phyloP scores from a whole-genome alignment of 2,888 invertebrate genomes.

The Lymantria dispar region DNA sequence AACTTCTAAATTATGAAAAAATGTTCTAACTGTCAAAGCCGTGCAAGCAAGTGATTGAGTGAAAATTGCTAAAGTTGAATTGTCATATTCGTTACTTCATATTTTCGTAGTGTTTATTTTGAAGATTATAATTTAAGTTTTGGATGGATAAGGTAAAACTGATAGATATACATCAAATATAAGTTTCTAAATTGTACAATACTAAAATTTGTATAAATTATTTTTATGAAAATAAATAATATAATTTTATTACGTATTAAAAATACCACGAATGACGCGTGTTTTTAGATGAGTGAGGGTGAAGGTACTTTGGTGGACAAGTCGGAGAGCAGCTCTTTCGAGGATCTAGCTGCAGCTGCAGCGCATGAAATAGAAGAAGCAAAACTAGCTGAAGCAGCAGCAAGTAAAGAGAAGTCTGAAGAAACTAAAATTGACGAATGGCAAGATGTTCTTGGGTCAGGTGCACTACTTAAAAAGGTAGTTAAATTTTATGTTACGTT shows the following conservation, averaged over 20 bases:
- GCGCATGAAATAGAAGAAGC: constrained; percentile 80
- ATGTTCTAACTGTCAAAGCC: too few relatives aligned
- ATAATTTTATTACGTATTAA: constrained; percentile 54
- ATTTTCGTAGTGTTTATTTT: neutral
- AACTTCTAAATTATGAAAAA: too few relatives aligned
- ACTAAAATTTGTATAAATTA: neutral
- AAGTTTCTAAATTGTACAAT: neutral
- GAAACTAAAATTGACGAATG: constrained; percentile 79
- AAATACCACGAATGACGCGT: constrained; percentile 36
- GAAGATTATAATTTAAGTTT: too few relatives aligned
- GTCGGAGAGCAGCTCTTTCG: constrained; percentile 86
- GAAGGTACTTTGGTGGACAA: constrained; percentile 77
- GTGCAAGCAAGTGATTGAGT: too few relatives aligned
- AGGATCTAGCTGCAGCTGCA: constrained; percentile 83
- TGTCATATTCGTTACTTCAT: constrained; percentile 47
- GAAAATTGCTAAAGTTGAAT: constrained; percentile 54
- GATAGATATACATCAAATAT: neutral
- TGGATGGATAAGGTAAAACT: constrained; percentile 35
- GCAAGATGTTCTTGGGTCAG: constrained; percentile 91
- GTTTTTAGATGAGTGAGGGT: constrained; percentile 72
- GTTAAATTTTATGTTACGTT: constrained; percentile 1
- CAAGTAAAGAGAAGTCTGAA: constrained; percentile 50
- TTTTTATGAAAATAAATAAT: constrained; percentile 5
- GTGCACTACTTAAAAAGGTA: constrained; percentile 85
- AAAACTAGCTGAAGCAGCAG: constrained; percentile 67